Conservation (phyloP, 1,140 invertebrate genomes). For the Leguminivora glycinivorella region DNA sequence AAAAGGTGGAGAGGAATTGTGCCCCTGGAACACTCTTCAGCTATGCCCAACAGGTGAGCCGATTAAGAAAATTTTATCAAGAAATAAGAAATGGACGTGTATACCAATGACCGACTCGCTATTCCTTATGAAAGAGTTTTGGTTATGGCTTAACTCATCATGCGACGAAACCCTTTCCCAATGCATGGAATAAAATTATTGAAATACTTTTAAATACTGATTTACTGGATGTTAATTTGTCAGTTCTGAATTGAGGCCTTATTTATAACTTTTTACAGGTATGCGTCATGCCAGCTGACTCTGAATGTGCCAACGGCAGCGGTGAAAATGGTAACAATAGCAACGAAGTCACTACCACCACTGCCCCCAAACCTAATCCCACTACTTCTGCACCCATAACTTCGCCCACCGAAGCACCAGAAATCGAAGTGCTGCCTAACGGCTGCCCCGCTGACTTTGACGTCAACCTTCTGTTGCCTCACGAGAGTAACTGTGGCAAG, state of each 20-base stretch:
- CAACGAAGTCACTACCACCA: constrained; percentile 2
- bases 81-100: background rate
- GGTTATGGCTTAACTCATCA: no score
- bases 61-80: background rate
- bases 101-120: no score
- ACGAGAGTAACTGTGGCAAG: constrained; percentile 31
- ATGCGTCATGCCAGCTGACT: constrained; percentile 46
- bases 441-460: constrained; percentile 36
- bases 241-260: no score
- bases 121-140: no score
- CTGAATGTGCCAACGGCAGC: constrained; percentile 29
- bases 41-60: constrained; percentile 18
- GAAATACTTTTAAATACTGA: no score
- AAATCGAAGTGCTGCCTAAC: constrained; percentile 27
- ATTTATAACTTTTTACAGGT: constrained; percentile 36
- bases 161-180: no score
- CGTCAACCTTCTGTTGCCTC: constrained; percentile 32
- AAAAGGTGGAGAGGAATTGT: constrained; percentile 31
- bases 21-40: constrained; percentile 33
- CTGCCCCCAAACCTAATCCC: background rate
- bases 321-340: background rate
- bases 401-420: background rate
- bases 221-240: no score
- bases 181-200: no score
- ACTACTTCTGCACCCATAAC: background rate